Conservation (phyloP, 2,113 vertebrate genomes). For the Polypterus bichir region DNA sequence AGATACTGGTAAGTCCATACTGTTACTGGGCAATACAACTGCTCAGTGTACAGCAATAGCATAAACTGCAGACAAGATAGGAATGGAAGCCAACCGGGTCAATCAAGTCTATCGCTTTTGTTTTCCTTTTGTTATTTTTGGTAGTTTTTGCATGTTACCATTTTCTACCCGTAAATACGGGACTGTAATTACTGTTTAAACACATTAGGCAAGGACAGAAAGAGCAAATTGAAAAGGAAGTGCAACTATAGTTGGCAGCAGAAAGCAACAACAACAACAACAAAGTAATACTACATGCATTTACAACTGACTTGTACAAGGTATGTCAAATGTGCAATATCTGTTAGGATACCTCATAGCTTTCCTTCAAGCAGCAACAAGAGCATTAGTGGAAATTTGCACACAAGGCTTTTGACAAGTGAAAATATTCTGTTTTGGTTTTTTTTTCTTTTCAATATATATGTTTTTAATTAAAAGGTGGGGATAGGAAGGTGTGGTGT, state of each 20-base stretch:
- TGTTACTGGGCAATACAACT: conserved; percentile 59
- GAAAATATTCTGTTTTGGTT: no score
- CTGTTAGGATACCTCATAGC: not conserved
- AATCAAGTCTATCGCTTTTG: conserved; percentile 25
- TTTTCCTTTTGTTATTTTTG: conserved; percentile 24
- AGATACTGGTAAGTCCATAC: conserved; percentile 74
- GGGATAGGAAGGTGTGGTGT: no score
- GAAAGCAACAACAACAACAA: conserved; percentile 36
- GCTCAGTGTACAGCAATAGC: conserved; percentile 60
- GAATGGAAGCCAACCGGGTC: conserved; percentile 43
- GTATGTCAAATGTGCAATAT: conserved; percentile 7
- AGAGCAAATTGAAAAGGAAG: conserved; percentile 30
- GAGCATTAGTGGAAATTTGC: no score
- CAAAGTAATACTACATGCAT: conserved; percentile 27
- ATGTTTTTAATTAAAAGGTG: no score
- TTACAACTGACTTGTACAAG: conserved; percentile 11
- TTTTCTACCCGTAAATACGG: conserved; percentile 33
- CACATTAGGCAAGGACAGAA: conserved; percentile 39
- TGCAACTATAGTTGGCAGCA: conserved; percentile 38
- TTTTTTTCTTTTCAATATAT: no score
- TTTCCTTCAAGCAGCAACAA: not conserved
- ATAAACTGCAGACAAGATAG: conserved; percentile 68
- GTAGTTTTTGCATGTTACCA: conserved; percentile 54
- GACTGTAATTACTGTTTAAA: conserved; percentile 36
- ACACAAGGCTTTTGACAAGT: no score